Conservation (phyloP, 2,113 vertebrate genomes). For the Dromaius novaehollandiae region DNA sequence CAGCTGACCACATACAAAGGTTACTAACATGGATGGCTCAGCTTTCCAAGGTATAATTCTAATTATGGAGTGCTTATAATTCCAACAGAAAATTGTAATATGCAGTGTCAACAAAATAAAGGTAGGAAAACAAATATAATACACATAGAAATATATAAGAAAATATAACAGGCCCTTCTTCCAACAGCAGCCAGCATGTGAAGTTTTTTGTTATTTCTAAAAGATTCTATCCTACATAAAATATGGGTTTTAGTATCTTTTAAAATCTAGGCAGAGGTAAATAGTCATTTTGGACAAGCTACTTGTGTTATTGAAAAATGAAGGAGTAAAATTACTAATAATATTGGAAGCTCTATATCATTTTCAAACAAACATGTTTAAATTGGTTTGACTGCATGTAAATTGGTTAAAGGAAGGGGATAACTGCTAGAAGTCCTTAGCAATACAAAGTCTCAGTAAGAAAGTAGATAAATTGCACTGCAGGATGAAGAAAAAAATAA, state of each 20-base stretch:
- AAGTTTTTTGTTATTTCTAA: background rate
- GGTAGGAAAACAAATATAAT: background rate
- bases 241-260: background rate
- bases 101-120: background rate
- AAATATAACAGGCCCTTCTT: background rate
- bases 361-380: background rate
- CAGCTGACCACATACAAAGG: background rate
- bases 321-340: background rate
- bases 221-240: background rate
- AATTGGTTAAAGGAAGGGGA: constrained; percentile 24
- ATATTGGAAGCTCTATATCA: background rate
- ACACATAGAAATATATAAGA: background rate
- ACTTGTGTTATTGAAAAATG: background rate
- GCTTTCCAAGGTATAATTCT: background rate
- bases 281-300: background rate
- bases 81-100: background rate
- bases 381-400: background rate
- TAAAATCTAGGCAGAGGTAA: background rate
- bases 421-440: constrained; percentile 17
- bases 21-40: background rate
- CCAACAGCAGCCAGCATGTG: rapidly evolving
- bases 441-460: constrained; percentile 9
- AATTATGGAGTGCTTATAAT: background rate
- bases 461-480: background rate
- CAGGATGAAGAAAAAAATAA: background rate